Base-by-base conservation (phyloP, 2,888 invertebrate species). In the Lithophane semibrunnea region DNA sequence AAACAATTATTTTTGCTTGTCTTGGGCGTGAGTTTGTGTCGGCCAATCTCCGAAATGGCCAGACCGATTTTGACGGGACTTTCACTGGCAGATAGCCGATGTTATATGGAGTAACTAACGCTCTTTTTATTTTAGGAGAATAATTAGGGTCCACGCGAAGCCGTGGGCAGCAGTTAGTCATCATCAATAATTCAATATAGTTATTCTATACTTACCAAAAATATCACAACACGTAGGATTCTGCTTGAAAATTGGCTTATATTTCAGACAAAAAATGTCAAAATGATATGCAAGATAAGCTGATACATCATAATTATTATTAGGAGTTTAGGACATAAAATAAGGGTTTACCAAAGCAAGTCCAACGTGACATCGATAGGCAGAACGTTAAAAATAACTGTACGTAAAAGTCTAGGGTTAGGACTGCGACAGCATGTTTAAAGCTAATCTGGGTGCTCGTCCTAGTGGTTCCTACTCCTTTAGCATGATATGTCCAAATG, bases 341-440 rank as follows among this genome's bases (percentile, higher is more conserved):
- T 18, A 24, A 24, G 18, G 18, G 8, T 47, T 66, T 9, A 18
- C 10, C 18, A 13, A 13, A 37, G 37, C 29, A 18, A 37, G 9
- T 4, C 12, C 1, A 37, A n/a, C 7, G 10, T 29, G 13, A n/a
- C 24, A 13, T n/a, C 42, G 21, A 21, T 24, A 16, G 21, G 8
- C 37, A 71, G n/a, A 49, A 72, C 24, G 18, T 63, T n/a, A 56
- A 37, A 71, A 37, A 47, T 47, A 29, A n/a, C 37, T 37, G 37
- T 37, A 5, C 37, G 37, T 4, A 7, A 24, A 72, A n/a, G 18
- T 37, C n/a, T 72, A 49, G 13, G 37, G 37, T 4, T 47, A 21
- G 10, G 3, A 71, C 8, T 37, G 12, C 67, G n/a, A 47, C 16
- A 47, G 16, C 29, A 47, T 47, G 29, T 13, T 9, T 5, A 18